phyloP scores from a whole-genome alignment of 30 jellyfish, hydroid and myxozoan genomes.

The Aurelia aurita region DNA sequence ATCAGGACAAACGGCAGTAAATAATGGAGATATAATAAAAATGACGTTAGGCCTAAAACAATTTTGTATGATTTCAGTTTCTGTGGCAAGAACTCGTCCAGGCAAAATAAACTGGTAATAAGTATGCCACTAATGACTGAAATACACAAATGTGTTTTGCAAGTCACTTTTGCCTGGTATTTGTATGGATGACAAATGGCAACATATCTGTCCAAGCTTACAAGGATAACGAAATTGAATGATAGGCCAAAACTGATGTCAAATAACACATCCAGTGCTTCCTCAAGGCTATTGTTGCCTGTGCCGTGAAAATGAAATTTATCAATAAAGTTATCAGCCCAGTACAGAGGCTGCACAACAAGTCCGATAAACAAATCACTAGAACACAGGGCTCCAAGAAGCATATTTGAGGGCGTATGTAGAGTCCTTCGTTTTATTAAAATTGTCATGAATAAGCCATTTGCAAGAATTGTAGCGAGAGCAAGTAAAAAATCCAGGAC shows the following conservation, averaged over 20 bases:
- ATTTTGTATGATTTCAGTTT: no score
- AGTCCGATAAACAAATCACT: constrained; percentile 16
- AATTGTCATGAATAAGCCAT: constrained; percentile 3
- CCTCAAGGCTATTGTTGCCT: neutral
- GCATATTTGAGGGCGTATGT: constrained; percentile 34
- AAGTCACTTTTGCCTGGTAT: constrained; percentile 44
- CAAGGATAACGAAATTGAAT: constrained; percentile 2
- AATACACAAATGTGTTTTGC: constrained; percentile 1
- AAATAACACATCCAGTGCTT: constrained; percentile 5
- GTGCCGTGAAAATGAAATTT: neutral
- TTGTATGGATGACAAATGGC: constrained; percentile 54
- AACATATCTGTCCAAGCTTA: constrained; percentile 39
- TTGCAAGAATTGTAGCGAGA: constrained; percentile 1
- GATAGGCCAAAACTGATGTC: constrained; percentile 33
- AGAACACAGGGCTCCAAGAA: constrained; percentile 36
- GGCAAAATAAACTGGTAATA: neutral
- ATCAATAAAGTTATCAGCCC: neutral
- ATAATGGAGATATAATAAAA: neutral
- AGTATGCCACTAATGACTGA: neutral
- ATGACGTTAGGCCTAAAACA: no score
- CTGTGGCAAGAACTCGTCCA: neutral
- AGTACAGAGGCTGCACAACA: constrained; percentile 18
- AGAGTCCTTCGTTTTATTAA: constrained; percentile 28
- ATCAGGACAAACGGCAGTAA: neutral
- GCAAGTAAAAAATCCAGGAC: constrained; percentile 9